phyloP scores from a whole-genome alignment of 2,888 invertebrate species.

The Leptopilina syphax region DNA sequence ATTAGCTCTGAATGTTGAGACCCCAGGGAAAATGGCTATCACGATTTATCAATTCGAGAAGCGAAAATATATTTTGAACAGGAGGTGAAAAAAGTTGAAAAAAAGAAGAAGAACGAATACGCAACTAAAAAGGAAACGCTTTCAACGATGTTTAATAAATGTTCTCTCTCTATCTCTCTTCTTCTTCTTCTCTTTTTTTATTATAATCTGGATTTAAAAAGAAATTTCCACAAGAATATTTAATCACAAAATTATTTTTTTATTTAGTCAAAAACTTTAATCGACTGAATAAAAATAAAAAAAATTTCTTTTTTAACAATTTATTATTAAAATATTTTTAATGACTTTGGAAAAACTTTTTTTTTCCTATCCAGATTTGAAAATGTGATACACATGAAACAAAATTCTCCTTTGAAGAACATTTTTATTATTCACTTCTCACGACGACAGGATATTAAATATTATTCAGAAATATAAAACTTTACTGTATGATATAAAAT shows the following conservation, averaged over 20 bases:
- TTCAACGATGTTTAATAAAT: constrained; percentile 60
- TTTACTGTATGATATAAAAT: neutral
- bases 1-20: constrained; percentile 27
- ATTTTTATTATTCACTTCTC: too few relatives aligned
- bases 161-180: constrained; percentile 43
- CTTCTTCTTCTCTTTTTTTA: neutral
- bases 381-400: too few relatives aligned
- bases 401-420: too few relatives aligned
- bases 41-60: constrained; percentile 38
- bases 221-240: neutral
- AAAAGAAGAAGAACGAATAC: constrained; percentile 46
- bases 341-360: too few relatives aligned
- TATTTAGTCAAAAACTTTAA: neutral
- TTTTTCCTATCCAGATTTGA: too few relatives aligned
- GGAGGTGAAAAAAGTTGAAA: constrained; percentile 29
- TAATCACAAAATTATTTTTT: too few relatives aligned
- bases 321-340: too few relatives aligned
- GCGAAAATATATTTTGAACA: constrained; percentile 19
- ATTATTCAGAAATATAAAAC: too few relatives aligned
- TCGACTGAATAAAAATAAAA: neutral
- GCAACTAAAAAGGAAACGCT: constrained; percentile 48
- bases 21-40: constrained; percentile 29
- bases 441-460: too few relatives aligned
- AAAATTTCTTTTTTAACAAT: neutral
- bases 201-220: neutral